Evolutionary conservation across 2,888 invertebrate species (phyloP).

Genomic region (Lingula anatina): DNA sequence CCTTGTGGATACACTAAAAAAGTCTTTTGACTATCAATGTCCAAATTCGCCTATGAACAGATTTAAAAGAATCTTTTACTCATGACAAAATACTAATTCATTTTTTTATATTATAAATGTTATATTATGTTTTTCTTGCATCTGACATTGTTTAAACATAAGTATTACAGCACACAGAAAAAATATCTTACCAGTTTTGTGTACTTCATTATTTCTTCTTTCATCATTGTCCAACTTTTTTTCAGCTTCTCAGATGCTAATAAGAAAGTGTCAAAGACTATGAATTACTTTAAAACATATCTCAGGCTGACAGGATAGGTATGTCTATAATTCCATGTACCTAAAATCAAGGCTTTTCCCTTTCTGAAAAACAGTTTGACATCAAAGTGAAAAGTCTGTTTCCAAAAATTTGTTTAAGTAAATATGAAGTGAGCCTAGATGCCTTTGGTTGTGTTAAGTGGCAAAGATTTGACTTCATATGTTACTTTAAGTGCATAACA

Average conservation of each 20-base stretch:
- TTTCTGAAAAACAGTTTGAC: not conserved
- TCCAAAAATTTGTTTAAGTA: too few relatives aligned
- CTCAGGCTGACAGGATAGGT: not conserved
- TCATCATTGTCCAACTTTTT: conserved; percentile 28
- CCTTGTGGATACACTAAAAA: not conserved
- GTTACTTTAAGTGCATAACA: too few relatives aligned
- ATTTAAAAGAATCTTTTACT: not conserved
- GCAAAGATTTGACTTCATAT: too few relatives aligned
- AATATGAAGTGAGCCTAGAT: too few relatives aligned
- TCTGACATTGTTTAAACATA: too few relatives aligned
- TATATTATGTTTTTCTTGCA: too few relatives aligned
- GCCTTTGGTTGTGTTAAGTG: too few relatives aligned
- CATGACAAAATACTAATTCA: not conserved
- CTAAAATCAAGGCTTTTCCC: not conserved
- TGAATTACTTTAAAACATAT: not conserved
- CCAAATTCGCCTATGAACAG: not conserved
- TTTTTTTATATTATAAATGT: too few relatives aligned
- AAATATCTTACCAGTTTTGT: conserved; percentile 23
- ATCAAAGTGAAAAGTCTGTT: too few relatives aligned
- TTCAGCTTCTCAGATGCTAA: conserved; percentile 27
- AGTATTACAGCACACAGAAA: too few relatives aligned
- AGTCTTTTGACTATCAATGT: not conserved
- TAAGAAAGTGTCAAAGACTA: conserved; percentile 2
- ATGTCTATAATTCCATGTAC: not conserved
- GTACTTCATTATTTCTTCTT: conserved; percentile 24